Conservation (phyloP, 92 coral and sea anemone genomes). For the Muricea muricata region DNA sequence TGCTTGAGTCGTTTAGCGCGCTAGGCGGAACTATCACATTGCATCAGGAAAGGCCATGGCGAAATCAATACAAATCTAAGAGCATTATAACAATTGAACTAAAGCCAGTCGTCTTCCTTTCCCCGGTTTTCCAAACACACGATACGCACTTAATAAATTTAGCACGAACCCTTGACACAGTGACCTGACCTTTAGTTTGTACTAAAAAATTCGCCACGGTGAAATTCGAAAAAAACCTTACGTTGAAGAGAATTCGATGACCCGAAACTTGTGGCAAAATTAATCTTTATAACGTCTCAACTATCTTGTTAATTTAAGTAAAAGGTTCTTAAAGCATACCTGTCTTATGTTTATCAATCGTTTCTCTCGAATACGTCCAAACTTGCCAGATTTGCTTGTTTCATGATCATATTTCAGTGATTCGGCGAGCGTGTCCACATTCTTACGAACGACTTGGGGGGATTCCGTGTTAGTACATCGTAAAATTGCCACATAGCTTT, state of each 20-base stretch:
- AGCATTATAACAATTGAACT: not conserved
- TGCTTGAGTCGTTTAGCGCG: not conserved
- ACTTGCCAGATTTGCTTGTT: conserved; percentile 22
- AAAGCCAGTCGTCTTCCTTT: not conserved
- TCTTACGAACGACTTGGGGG: not conserved
- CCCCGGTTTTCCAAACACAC: not conserved
- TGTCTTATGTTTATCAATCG: conserved; percentile 28
- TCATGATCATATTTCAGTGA: conserved; percentile 20
- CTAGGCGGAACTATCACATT: not conserved
- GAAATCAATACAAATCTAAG: not conserved
- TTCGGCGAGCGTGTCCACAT: not conserved
- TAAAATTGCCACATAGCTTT: conserved; percentile 67
- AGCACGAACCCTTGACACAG: not conserved
- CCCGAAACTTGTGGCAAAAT: not conserved
- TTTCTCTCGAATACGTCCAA: conserved; percentile 30
- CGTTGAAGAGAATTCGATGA: not conserved
- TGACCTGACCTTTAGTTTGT: not conserved
- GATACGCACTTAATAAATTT: not conserved
- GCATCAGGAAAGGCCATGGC: not conserved
- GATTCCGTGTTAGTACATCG: conserved; percentile 51
- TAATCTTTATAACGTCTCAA: not conserved
- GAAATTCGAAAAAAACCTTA: not conserved
- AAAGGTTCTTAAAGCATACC: not conserved
- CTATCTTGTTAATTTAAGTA: not conserved
- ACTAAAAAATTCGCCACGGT: not conserved